Percentiles rank a stretch among this genome's conserved stretches.
Evolutionary conservation across 1,140 invertebrate species (phyloP).

Genomic region (Frieseomelitta varia): DNA sequence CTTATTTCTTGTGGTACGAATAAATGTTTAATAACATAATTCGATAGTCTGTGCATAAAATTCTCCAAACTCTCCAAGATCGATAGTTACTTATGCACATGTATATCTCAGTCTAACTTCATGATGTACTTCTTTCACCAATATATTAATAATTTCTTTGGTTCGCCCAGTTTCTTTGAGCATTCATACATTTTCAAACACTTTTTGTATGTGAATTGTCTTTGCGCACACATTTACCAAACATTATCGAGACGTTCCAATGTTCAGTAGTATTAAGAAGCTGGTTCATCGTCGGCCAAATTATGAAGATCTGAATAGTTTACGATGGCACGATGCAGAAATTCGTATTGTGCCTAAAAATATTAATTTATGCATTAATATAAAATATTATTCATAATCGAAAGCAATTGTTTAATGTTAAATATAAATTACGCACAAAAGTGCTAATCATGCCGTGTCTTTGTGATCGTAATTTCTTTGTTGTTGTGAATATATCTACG

Average conservation of each 20-base stretch:
- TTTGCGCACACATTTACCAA: conserved; percentile 43
- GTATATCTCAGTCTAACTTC: conserved; percentile 20
- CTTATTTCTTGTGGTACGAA: not conserved
- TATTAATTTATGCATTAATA: conserved; percentile 14
- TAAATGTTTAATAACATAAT: conserved; percentile 21
- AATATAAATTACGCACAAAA: conserved; percentile 84
- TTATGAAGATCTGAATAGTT: conserved; percentile 94
- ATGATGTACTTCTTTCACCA: conserved; percentile 43
- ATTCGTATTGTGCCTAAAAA: conserved; percentile 94
- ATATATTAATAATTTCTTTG: conserved; percentile 56
- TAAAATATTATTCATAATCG: not conserved
- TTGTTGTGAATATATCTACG: conserved; percentile 92
- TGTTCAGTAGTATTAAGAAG: conserved; percentile 73
- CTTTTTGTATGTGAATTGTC: conserved; percentile 43
- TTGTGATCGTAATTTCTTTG: conserved; percentile 92
- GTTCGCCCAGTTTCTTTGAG: conserved; percentile 56
- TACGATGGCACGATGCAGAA: conserved; percentile 93
- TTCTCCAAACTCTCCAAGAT: not conserved
- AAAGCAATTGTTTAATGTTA: not conserved
- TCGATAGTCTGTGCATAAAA: conserved; percentile 3
- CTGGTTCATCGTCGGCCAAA: conserved; percentile 82
- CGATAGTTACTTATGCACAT: not conserved
- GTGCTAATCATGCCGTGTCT: conserved; percentile 91
- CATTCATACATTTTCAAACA: conserved; percentile 46
- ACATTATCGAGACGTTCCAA: conserved; percentile 40